Base-by-base conservation (phyloP, 2,113 vertebrate genomes). In the Boleophthalmus pectinirostris region DNA sequence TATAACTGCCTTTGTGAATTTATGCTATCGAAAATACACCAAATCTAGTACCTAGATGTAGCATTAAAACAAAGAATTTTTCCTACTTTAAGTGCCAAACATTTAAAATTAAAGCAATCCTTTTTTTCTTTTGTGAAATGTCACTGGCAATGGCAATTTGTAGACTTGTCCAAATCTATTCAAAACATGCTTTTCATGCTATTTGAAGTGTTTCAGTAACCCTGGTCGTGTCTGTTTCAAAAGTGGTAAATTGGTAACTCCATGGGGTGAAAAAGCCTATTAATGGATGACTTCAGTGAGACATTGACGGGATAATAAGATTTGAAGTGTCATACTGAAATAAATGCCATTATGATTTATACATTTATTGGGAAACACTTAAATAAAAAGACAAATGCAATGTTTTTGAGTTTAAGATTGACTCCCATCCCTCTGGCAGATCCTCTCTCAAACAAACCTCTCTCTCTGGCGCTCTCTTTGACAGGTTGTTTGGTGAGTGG, bases 401-500 rank as follows among this genome's bases (percentile, higher is more conserved):
- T 60, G 57, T 33, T 58, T 16, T 61, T 43, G 61, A 64, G 66
- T 84, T 70, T 68, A 70, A 47, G 46, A 79, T 64, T 78, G 80
- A 81, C 78, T 76, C 69, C 69, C 64, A 75, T 84, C 77, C 29
- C 63, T 81, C 73, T 15, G 69, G 54, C 43, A n/a, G 33, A 67
- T 66, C 38, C 38, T 47, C 76, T 69, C 83, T 84, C 82, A 58
- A 58, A 58, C 82, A 58, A 58, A 58, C 15, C 56, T 23, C 23
- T 14, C 73, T 81, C 78, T 74, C 51, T 68, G 33, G 71, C 79
- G 54, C 69, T 63, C 78, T 76, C 33, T 38, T 83, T 88, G 89
- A 92, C 89, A 90, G 88, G 85, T 85, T 89, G 87, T 81, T 90
- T 89, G 82, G 83, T 85, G 80, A 79, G 83, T 82, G 67, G 53